A percentile compares a stretch with the other conserved stretches of the same genome.
Conservation (phyloP, 2,113 vertebrate species). For the Sapayoa aenigma region DNA sequence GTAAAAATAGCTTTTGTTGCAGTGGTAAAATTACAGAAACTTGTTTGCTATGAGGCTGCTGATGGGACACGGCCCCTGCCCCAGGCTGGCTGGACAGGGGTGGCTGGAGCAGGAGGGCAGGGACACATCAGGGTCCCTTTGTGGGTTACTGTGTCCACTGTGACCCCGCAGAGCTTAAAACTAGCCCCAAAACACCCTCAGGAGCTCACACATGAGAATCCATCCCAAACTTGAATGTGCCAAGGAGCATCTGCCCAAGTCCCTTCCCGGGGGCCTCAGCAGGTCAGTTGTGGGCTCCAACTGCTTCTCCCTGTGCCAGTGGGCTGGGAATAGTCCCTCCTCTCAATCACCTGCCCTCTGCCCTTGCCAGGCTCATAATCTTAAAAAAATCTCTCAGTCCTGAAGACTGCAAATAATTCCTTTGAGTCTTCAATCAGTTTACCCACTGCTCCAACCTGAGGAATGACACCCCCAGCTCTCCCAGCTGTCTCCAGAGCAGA, state of each 20-base stretch:
- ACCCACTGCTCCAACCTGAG: neutral
- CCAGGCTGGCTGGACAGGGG: neutral
- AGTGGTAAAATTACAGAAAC: neutral
- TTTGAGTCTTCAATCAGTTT: neutral
- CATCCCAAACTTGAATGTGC: neutral
- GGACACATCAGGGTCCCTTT: neutral
- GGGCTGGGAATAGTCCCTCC: neutral
- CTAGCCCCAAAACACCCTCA: neutral
- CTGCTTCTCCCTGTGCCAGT: neutral
- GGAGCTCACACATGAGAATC: neutral
- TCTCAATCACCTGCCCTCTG: neutral
- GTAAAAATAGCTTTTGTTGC: neutral
- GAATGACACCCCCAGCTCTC: neutral
- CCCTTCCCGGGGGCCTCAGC: rapidly evolving
- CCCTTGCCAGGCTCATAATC: neutral
- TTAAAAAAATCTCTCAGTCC: neutral
- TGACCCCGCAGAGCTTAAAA: neutral
- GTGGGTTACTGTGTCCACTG: rapidly evolving
- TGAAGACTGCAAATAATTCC: neutral
- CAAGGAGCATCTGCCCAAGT: neutral
- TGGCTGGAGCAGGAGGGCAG: neutral
- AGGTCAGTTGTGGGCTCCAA: neutral
- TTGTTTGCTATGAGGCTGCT: neutral
- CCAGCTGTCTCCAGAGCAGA: neutral
- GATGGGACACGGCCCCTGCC: neutral